Conservation (phyloP, 2,888 invertebrate genomes). For the Scrobipalpa atriplicella region DNA sequence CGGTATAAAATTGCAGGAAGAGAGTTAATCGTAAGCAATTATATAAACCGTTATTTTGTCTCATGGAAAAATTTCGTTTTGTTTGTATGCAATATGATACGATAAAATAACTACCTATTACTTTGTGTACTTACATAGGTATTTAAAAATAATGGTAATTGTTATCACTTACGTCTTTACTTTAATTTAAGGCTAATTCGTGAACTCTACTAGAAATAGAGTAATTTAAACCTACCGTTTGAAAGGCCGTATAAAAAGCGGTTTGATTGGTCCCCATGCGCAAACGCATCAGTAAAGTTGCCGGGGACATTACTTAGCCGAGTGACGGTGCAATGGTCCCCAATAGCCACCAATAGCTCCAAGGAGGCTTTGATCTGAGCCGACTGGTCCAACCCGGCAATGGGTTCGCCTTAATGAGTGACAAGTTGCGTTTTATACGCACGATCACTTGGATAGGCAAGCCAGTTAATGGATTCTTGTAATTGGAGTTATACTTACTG, state of each 20-base stretch:
- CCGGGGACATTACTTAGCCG: conserved; percentile 14
- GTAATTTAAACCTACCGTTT: not conserved
- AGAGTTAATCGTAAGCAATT: too few species aligned
- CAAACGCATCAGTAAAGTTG: not conserved
- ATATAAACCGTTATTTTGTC: too few species aligned
- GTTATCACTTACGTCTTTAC: too few species aligned
- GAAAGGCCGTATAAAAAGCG: not conserved
- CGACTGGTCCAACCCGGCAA: conserved; percentile 2
- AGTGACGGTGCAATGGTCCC: conserved; percentile 57
- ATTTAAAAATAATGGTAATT: too few species aligned
- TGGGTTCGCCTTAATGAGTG: conserved; percentile 11
- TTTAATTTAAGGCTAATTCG: too few species aligned
- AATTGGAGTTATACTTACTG: not conserved
- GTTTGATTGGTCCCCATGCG: not conserved
- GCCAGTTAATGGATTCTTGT: not conserved
- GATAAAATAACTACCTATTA: too few species aligned
- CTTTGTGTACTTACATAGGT: too few species aligned
- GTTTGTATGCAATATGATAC: too few species aligned
- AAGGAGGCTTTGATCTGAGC: not conserved
- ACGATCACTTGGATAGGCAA: not conserved
- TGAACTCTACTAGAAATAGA: not conserved
- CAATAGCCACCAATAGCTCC: conserved; percentile 10
- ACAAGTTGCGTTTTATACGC: conserved; percentile 17
- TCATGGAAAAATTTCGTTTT: too few species aligned
- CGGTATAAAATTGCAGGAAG: not conserved